Base-by-base conservation (phyloP, 2,888 invertebrate species). In the Strigamia crassipes region DNA sequence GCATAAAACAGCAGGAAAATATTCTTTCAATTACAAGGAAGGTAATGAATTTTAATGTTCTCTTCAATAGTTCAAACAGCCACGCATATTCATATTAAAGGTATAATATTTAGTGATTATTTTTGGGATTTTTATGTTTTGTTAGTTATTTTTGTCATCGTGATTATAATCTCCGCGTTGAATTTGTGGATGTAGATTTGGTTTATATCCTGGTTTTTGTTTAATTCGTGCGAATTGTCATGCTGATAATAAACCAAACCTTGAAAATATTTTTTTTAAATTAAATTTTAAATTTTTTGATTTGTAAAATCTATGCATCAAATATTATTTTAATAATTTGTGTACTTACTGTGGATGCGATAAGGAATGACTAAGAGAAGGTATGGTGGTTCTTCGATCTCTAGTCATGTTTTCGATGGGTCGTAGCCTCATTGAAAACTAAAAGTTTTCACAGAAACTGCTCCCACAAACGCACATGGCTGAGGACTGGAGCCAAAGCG, bases 401-500 rank as follows among this genome's bases (percentile, higher is more conserved):
- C 73, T 31, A 31, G 73, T 31, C 73, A 73, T 73, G 13, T 10
- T 73, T 23, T 73, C 31, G 31, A 18, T n/a, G 23, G 8, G 73
- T 73, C 31, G 9, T 73, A 6, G 31, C n/a, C 15, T 18, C 23
- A 61, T 18, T n/a, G 4, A 73, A 73, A 23, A 73, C 13, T 31
- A 73, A 73, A 73, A 10, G 31, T 73, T 73, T 31, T 5, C 6
- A 13, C 27, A 27, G 0, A 12, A 31, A 31, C 31, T 73, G 31
- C 73, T 73, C n/a, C 13, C 31, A 23, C 61, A 73, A 73, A 31
- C 73, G 23, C 73, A 73, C 73, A 73, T 73, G 73, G 27, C 56
- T 73, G 73, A 21, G 73, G 73, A 73, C 73, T 73, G 73, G 73
- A 73, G 73, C 73, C 73, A 73, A 73, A 73, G 27, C 31, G 27